A percentile compares a stretch with the other conserved stretches of the same genome.
phyloP scores from a whole-genome alignment of 1,140 invertebrate species.

The Tyrophagus putrescentiae region DNA sequence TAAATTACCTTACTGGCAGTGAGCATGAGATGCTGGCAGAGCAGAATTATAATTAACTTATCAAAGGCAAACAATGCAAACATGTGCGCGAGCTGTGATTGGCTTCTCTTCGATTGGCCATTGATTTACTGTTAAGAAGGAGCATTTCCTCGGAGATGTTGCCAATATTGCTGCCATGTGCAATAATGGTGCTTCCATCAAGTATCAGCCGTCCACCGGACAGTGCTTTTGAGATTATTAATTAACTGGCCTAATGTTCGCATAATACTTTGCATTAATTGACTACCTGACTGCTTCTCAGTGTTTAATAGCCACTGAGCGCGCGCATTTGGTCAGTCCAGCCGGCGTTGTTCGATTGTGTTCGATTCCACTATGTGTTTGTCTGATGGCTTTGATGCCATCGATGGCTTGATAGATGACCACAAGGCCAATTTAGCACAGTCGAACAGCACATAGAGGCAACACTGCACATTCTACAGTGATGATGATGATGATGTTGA shows the following conservation, averaged over 20 bases:
- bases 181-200: too few relatives aligned
- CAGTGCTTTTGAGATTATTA: constrained; percentile 2
- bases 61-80: constrained; percentile 12
- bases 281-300: background rate
- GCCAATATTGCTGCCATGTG: too few relatives aligned
- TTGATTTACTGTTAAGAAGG: constrained; percentile 9
- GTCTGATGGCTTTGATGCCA: background rate
- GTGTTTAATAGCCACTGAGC: background rate
- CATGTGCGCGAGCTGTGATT: background rate
- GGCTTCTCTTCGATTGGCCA: background rate
- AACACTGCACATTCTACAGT: background rate
- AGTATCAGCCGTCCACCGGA: too few relatives aligned
- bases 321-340: background rate
- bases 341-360: background rate
- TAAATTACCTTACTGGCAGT: constrained; percentile 1
- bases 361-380: constrained; percentile 9
- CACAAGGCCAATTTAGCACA: constrained; percentile 5
- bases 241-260: constrained; percentile 8
- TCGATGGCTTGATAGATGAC: constrained; percentile 11
- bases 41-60: constrained; percentile 16
- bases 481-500: too few relatives aligned
- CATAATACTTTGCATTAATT: constrained; percentile 12
- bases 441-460: background rate
- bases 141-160: background rate
- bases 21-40: background rate